Percentiles rank a stretch among this genome's conserved stretches.
phyloP scores from a whole-genome alignment of 2,797 vertebrate genomes.

The Cygnus olor region DNA sequence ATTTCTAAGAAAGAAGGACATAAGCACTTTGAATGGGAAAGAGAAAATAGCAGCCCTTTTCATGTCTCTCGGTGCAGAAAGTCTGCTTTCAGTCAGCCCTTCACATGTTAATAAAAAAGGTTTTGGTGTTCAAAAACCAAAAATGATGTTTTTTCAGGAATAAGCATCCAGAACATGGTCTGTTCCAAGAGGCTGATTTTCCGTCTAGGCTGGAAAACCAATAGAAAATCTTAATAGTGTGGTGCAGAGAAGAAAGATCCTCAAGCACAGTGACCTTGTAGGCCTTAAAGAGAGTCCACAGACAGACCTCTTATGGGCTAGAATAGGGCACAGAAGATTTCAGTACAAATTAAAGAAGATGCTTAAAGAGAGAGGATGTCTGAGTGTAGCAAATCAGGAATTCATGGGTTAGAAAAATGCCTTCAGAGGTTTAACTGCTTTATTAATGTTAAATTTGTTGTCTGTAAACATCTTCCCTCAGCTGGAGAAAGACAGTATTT shows the following conservation, averaged over 20 bases:
- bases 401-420: neutral
- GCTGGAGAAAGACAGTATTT: neutral
- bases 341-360: neutral
- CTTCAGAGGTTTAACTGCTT: neutral
- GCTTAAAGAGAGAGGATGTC: neutral
- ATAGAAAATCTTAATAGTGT: neutral
- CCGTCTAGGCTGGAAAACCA: neutral
- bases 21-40: neutral
- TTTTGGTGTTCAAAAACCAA: neutral
- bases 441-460: conserved; percentile 22
- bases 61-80: neutral
- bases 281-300: neutral
- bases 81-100: neutral
- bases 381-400: neutral
- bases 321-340: neutral
- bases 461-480: neutral
- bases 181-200: neutral
- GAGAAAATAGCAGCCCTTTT: neutral
- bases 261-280: neutral
- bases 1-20: neutral
- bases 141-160: neutral
- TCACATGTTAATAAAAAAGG: neutral
- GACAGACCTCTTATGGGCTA: neutral
- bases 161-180: neutral
- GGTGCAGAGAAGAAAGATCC: neutral